Conservation (phyloP, 92 coral and sea anemone genomes). For the Bergia sp. region DNA sequence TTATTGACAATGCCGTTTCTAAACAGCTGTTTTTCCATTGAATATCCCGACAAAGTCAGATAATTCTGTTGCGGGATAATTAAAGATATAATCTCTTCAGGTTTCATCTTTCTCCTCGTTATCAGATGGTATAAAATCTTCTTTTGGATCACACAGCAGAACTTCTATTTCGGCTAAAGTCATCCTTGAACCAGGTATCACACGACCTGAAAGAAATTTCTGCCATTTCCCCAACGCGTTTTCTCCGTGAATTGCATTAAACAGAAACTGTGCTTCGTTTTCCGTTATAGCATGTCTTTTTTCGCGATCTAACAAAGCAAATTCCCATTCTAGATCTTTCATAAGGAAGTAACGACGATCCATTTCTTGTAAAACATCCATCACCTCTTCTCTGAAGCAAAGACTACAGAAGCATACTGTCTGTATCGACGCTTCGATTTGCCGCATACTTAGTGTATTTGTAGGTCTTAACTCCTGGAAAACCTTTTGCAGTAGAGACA, state of each 20-base stretch:
- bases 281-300: constrained; percentile 57
- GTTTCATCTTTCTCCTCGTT: not conserved
- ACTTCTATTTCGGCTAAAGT: constrained; percentile 61
- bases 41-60: not conserved
- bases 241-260: constrained; percentile 59
- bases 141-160: constrained; percentile 47
- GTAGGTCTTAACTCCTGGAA: constrained; percentile 61
- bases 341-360: constrained; percentile 71
- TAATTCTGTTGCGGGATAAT: not conserved
- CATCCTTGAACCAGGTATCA: constrained; percentile 52
- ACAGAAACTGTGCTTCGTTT: constrained; percentile 58
- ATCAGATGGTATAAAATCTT: constrained; percentile 18
- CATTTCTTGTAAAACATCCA: constrained; percentile 61
- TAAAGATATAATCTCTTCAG: not conserved
- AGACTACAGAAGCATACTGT: constrained; percentile 59
- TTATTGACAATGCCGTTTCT: constrained; percentile 29
- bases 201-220: constrained; percentile 54
- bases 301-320: constrained; percentile 62
- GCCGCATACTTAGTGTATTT: constrained; percentile 56
- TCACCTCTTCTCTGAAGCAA: constrained; percentile 57
- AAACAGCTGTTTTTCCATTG: constrained; percentile 2
- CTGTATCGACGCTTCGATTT: constrained; percentile 62
- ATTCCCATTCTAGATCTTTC: constrained; percentile 67
- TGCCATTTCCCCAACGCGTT: constrained; percentile 46
- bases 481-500: constrained; percentile 53